A percentile compares a stretch with the other conserved stretches of the same genome.
phyloP scores from a whole-genome alignment of 2,797 vertebrate species.

The Gephyroberyx darwinii region DNA sequence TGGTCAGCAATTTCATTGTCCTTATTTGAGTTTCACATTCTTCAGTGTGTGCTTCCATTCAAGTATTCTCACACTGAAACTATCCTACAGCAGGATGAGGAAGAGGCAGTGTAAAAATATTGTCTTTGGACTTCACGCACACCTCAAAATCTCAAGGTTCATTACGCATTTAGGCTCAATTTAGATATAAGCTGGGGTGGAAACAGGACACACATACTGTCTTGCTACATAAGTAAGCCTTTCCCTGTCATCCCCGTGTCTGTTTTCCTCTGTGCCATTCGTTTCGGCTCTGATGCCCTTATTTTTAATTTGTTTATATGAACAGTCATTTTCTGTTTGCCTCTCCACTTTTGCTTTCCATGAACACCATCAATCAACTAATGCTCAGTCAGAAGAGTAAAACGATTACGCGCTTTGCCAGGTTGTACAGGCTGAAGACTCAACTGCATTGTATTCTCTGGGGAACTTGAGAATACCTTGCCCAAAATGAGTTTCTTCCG shows the following conservation, averaged over 20 bases:
- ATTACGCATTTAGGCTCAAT: slow-evolving; percentile 51
- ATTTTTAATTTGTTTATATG: slow-evolving; percentile 69
- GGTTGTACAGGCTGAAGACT: slow-evolving; percentile 61
- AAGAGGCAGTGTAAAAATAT: slow-evolving; percentile 41
- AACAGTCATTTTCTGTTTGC: slow-evolving; percentile 50
- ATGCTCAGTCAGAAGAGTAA: slow-evolving; percentile 62
- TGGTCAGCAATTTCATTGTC: slow-evolving; percentile 50
- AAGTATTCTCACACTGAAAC: slow-evolving; percentile 37
- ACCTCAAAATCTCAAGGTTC: slow-evolving; percentile 45
- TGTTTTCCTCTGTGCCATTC: slow-evolving; percentile 17
- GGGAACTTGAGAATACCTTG: slow-evolving; percentile 40
- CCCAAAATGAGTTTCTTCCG: slow-evolving; percentile 36
- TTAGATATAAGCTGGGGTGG: slow-evolving; percentile 37
- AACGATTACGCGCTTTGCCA: slow-evolving; percentile 77
- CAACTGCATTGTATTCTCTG: slow-evolving; percentile 34
- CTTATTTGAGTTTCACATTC: slow-evolving; percentile 43
- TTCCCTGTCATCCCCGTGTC: slow-evolving; percentile 28
- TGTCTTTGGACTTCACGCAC: slow-evolving; percentile 50
- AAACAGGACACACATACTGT: slow-evolving; percentile 31
- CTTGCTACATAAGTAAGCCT: slow-evolving; percentile 23
- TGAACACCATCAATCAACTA: slow-evolving; percentile 54
- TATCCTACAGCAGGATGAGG: slow-evolving; percentile 24
- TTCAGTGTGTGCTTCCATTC: slow-evolving; percentile 13
- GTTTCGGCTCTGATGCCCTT: slow-evolving; percentile 52
- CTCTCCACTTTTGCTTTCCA: slow-evolving; percentile 31